Evolutionary conservation across 2,797 vertebrate genomes (phyloP).

Genomic region (Falco columbarius): DNA sequence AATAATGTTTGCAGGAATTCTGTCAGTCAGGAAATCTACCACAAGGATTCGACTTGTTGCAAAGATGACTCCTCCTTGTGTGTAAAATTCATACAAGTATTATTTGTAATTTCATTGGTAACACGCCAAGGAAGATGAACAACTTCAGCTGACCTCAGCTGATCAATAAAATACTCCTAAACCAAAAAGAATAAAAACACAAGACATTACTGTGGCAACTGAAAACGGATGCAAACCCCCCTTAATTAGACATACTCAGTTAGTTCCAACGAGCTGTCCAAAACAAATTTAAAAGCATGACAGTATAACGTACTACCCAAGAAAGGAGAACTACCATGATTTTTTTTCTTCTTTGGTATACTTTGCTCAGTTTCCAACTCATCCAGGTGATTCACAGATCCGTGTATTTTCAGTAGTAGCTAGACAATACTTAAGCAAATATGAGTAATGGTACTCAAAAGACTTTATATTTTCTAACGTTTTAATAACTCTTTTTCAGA

Average conservation of each 20-base stretch:
- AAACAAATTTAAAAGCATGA: not conserved
- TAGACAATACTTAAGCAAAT: not conserved
- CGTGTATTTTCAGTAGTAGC: not conserved
- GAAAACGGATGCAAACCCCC: not conserved
- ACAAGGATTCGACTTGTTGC: conserved; percentile 96
- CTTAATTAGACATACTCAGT: not conserved
- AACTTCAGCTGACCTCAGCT: conserved; percentile 87
- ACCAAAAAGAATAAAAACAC: not conserved
- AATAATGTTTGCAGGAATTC: conserved; percentile 93
- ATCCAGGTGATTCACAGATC: not conserved
- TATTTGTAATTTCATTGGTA: conserved; percentile 88
- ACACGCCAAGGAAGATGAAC: conserved; percentile 88
- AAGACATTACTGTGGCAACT: not conserved
- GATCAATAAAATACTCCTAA: conserved; percentile 94
- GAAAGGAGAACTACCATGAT: not conserved
- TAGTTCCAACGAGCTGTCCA: not conserved
- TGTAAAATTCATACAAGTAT: conserved; percentile 91
- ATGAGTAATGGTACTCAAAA: not conserved
- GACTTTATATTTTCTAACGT: not conserved
- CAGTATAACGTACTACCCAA: not conserved
- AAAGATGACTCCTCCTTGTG: conserved; percentile 91
- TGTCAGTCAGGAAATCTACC: conserved; percentile 94
- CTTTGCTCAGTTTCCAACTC: not conserved
- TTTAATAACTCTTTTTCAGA: not conserved
- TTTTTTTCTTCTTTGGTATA: not conserved